A percentile compares a stretch with the other conserved stretches of the same genome.
Conservation (phyloP, 2,888 invertebrate species). For the Allophyes oxyacanthae region DNA sequence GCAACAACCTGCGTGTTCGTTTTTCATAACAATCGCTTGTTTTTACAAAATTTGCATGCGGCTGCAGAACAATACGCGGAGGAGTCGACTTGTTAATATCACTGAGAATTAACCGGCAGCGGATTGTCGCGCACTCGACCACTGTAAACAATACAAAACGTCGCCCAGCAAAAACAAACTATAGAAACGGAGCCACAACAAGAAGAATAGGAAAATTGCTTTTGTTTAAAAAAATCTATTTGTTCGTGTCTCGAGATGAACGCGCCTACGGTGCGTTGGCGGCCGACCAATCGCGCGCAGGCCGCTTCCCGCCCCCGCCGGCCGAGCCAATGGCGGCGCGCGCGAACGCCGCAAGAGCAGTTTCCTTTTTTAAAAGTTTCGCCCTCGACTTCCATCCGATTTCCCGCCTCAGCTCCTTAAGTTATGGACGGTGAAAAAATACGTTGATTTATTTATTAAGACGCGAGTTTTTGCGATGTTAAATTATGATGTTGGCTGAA, state of each 20-base stretch:
- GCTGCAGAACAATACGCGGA: slow-evolving; percentile 76
- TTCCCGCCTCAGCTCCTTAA: slow-evolving; percentile 86
- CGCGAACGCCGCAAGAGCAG: slow-evolving; percentile 81
- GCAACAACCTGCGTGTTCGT: slow-evolving; percentile 72
- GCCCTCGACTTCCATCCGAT: slow-evolving; percentile 88
- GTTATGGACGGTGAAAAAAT: slow-evolving; percentile 85
- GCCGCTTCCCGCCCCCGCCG: slow-evolving; percentile 80
- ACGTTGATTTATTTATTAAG: slow-evolving; percentile 84
- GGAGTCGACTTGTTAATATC: slow-evolving; percentile 82
- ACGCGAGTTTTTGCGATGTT: slow-evolving; percentile 79
- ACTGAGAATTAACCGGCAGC: slow-evolving; percentile 86
- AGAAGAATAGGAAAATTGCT: slow-evolving; percentile 89
- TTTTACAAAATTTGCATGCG: slow-evolving; percentile 84
- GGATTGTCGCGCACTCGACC: slow-evolving; percentile 84
- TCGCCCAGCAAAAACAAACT: slow-evolving; percentile 85
- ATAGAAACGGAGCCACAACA: slow-evolving; percentile 84
- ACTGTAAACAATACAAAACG: slow-evolving; percentile 88
- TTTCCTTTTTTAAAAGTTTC: slow-evolving; percentile 89
- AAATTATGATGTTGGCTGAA: slow-evolving; percentile 85
- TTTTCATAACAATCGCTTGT: slow-evolving; percentile 82
- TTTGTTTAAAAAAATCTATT: slow-evolving; percentile 89
- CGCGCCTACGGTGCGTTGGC: slow-evolving; percentile 82
- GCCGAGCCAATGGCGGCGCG: slow-evolving; percentile 77
- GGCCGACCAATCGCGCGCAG: slow-evolving; percentile 79
- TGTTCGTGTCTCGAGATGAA: slow-evolving; percentile 86